Evolutionary conservation across 2,113 vertebrate genomes (phyloP), one percentile per base, ranked within the genome.

Genomic region (Peromyscus leucopus): DNA sequence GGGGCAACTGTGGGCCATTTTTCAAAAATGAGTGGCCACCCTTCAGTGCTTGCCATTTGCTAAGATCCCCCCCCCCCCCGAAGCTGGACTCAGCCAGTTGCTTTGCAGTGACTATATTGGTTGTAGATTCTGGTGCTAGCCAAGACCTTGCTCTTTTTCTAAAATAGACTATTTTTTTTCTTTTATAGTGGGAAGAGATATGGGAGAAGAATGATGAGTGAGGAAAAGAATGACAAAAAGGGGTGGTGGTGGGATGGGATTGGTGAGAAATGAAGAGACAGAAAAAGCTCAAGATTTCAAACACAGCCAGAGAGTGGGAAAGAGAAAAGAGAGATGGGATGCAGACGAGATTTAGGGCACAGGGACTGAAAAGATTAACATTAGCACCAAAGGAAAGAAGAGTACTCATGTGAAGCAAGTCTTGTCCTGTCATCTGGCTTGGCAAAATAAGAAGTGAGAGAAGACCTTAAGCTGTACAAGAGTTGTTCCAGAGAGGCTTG

Each of bases 21-120:
- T 57, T 95, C 79, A 85, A 67, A 94, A 94, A 96, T 76, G 48
- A 93, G 91, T 86, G 74, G 36, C 84, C 71, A 93, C 84, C 46
- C 33, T 90, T 82, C 84, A 75, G 19, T 22, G 59, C 31, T 76
- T 33, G 63, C 69, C 87, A 65, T 96, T 80, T 55, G 55, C 61
- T 76, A 0, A 63, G 51, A 89, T 94, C 36, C 39, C 51, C 71
- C 94, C 91, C 65, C 74, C 90, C 91, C 72, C 76, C 93, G 90
- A 31, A 6, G 0, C 79, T 90, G 88, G 61, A 48, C 78, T 97
- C 92, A 97, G 96, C 92, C 91, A 78, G 75, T 97, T 94, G 87
- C 48, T 71, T 97, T 93, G 51, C 67, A 72, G 57, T 91, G 93
- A 93, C 96, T 96, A 39, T 76, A 36, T 90, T 94, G 95, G 86